Conservation (phyloP, 1,140 invertebrate species). For the Aphaenogaster floridana region DNA sequence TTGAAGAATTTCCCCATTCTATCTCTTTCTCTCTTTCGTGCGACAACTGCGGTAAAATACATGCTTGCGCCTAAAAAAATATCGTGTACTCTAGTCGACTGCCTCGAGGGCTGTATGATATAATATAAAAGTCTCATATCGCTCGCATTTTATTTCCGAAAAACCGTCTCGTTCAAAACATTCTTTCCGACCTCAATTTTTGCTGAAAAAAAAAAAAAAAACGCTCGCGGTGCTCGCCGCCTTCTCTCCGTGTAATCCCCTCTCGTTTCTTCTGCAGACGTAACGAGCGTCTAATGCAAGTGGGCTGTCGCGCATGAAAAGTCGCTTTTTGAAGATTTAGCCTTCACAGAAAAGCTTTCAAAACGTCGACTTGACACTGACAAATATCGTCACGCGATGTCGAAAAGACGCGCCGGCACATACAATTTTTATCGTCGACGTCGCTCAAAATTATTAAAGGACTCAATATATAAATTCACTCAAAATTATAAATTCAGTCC, state of each 20-base stretch:
- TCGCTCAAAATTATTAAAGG: background rate
- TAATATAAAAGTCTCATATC: constrained; percentile 37
- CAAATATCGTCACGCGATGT: constrained; percentile 1
- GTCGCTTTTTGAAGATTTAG: background rate
- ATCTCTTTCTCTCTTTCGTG: background rate
- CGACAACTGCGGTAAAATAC: constrained; percentile 22
- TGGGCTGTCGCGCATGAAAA: constrained; percentile 25
- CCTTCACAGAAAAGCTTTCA: background rate
- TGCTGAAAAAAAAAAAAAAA: constrained; percentile 13
- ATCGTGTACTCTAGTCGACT: background rate
- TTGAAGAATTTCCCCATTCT: background rate
- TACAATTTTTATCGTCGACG: background rate
- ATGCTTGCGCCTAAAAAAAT: constrained; percentile 11
- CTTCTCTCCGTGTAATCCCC: background rate
- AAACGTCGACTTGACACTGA: constrained; percentile 13
- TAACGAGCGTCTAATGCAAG: constrained; percentile 40
- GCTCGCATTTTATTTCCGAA: constrained; percentile 46
- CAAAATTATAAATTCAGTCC: background rate
- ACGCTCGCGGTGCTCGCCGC: background rate
- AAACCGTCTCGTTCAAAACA: constrained; percentile 34
- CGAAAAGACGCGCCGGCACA: background rate
- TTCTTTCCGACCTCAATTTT: constrained; percentile 53
- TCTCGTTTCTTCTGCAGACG: constrained; percentile 22
- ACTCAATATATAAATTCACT: no score
- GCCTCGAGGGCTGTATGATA: constrained; percentile 19